Evolutionary conservation across 92 coral and sea anemone genomes (phyloP).

Genomic region (Heliopora coerulea): DNA sequence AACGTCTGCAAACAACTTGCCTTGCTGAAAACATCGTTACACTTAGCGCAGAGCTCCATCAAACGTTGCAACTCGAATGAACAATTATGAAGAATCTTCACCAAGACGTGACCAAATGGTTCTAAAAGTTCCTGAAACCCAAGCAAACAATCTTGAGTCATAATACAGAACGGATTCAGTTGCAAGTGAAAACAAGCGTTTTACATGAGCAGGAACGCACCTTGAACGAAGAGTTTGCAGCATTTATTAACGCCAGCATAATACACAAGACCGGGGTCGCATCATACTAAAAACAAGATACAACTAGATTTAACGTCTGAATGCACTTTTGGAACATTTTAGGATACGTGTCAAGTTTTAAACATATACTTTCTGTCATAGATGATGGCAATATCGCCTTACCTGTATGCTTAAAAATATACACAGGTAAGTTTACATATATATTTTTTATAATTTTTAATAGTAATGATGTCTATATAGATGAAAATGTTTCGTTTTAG

Average conservation of each 20-base stretch:
- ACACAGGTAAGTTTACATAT: too few species aligned
- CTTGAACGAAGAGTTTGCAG: slow-evolving; percentile 92
- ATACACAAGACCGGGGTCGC: slow-evolving; percentile 80
- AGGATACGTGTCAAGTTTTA: too few species aligned
- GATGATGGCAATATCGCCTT: too few species aligned
- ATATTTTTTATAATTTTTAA: too few species aligned
- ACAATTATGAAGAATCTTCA: slow-evolving; percentile 77
- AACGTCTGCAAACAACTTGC: slow-evolving; percentile 42
- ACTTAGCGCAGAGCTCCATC: slow-evolving; percentile 81
- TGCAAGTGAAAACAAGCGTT: background rate
- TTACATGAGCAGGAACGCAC: slow-evolving; percentile 50
- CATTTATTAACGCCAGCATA: slow-evolving; percentile 83
- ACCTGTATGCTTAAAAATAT: too few species aligned
- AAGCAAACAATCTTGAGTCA: background rate
- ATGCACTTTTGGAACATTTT: too few species aligned
- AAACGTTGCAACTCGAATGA: slow-evolving; percentile 88
- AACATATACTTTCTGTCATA: too few species aligned
- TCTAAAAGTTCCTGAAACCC: slow-evolving; percentile 73
- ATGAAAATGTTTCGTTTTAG: too few species aligned
- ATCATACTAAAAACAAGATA: slow-evolving; percentile 45
- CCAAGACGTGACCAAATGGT: slow-evolving; percentile 76
- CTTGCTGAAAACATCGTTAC: slow-evolving; percentile 94
- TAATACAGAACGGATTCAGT: too few species aligned
- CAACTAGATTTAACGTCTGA: too few species aligned
- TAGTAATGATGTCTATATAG: too few species aligned